These are phyloP conservation scores for Trichopoda pennipes DNA, from an alignment of 2,888 invertebrate genomes.

Conservation along the genomic window DNA sequence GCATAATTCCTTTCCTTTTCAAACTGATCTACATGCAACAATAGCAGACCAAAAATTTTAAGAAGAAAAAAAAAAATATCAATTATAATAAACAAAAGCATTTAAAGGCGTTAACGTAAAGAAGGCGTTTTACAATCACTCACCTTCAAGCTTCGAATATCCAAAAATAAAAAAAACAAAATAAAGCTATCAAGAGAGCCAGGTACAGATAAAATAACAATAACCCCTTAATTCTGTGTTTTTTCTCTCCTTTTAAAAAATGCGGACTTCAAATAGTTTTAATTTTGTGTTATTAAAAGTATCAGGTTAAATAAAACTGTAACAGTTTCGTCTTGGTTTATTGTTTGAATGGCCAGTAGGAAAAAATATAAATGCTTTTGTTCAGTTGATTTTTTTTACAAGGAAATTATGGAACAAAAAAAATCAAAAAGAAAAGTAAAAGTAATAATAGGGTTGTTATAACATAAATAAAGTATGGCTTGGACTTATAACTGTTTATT, in stretches of 20 bases:
- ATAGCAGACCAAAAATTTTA: neutral
- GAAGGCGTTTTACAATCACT: constrained; percentile 57
- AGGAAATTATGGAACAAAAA: constrained; percentile 40
- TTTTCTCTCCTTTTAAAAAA: constrained; percentile 8
- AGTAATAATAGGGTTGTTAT: constrained; percentile 52
- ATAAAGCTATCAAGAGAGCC: neutral
- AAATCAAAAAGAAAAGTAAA: constrained; percentile 66
- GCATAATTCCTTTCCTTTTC: neutral
- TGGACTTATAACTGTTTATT: neutral
- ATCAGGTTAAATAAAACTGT: constrained; percentile 18
- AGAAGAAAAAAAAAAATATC: neutral
- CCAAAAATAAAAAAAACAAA: neutral
- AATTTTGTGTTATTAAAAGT: constrained; percentile 4
- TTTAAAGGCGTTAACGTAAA: constrained; percentile 45
- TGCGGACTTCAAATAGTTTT: constrained; percentile 46
- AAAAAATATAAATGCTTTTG: neutral
- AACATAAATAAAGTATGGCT: constrained; percentile 2
- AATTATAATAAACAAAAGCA: neutral
- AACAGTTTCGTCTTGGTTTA: constrained; percentile 39
- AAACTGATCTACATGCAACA: constrained; percentile 10
- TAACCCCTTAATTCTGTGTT: neutral
- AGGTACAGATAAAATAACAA: constrained; percentile 3
- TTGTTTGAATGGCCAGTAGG: constrained; percentile 59
- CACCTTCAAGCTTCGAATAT: constrained; percentile 53
- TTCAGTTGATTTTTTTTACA: neutral